Evolutionary conservation across 2,113 vertebrate genomes (phyloP).

Genomic region (Colistium nudipinnis): DNA sequence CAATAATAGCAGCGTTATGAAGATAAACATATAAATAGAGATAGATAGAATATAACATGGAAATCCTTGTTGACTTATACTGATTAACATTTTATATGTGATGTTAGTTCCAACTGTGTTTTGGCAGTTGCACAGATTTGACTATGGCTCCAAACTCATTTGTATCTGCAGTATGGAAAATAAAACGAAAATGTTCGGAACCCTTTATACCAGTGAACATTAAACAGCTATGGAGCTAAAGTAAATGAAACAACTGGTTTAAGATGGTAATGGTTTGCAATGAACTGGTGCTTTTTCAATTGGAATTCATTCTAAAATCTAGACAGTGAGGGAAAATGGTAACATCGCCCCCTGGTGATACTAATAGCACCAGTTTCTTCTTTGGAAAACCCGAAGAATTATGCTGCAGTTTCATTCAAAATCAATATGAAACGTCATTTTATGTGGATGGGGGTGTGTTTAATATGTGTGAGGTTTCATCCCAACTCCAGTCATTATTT

Average conservation of each 20-base stretch:
- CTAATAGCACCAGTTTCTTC: background rate
- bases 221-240: background rate
- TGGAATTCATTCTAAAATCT: constrained; percentile 21
- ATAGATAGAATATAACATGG: background rate
- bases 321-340: constrained; percentile 44
- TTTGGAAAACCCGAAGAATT: background rate
- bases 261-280: constrained; percentile 23
- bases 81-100: constrained; percentile 3
- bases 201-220: constrained; percentile 11
- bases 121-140: constrained; percentile 24
- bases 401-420: background rate
- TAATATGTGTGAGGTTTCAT: background rate
- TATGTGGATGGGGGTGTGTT: background rate
- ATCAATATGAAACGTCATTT: constrained; percentile 1
- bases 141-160: constrained; percentile 10
- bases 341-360: constrained; percentile 72
- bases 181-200: constrained; percentile 14
- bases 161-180: constrained; percentile 14
- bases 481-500: background rate
- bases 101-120: constrained; percentile 5
- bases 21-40: background rate
- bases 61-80: background rate
- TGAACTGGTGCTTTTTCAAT: constrained; percentile 18
- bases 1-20: background rate
- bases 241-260: background rate